These are phyloP conservation scores for Hololepta plana DNA, from an alignment of 2,888 invertebrate species.

Conservation along the genomic window DNA sequence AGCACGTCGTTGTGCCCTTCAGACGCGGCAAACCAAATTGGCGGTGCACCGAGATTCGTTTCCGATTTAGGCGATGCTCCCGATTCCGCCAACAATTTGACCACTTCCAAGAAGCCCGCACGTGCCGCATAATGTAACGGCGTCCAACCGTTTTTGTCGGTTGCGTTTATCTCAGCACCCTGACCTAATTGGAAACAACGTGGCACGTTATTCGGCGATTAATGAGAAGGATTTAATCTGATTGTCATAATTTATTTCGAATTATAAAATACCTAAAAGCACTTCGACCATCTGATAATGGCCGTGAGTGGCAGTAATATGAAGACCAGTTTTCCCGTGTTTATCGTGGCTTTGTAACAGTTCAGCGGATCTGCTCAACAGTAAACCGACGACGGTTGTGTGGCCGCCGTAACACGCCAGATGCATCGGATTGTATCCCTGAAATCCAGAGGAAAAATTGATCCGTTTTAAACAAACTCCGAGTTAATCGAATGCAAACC, in stretches of 20 bases:
- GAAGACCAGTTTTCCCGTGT: conserved; percentile 92
- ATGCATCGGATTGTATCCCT: conserved; percentile 96
- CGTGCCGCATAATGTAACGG: conserved; percentile 86
- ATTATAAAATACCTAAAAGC: conserved; percentile 61
- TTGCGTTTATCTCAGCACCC: conserved; percentile 95
- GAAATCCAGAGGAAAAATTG: no score
- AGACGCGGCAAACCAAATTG: conserved; percentile 96
- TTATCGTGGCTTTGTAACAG: conserved; percentile 84
- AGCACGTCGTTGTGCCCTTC: conserved; percentile 93
- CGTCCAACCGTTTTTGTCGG: conserved; percentile 94
- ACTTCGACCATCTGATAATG: conserved; percentile 98
- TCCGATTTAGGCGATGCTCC: conserved; percentile 91
- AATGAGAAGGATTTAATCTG: no score
- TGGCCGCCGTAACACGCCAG: conserved; percentile 97
- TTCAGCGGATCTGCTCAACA: conserved; percentile 91
- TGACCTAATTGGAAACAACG: no score
- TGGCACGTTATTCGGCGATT: no score
- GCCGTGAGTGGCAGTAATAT: conserved; percentile 92
- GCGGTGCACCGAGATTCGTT: conserved; percentile 90
- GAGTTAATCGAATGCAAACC: no score
- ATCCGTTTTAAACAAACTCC: no score
- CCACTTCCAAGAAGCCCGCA: conserved; percentile 89
- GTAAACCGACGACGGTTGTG: conserved; percentile 89
- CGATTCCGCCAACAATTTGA: conserved; percentile 84
- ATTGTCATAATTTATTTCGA: no score